Base-by-base conservation (phyloP, 2,797 vertebrate genomes). In the Bovichtus variegatus region DNA sequence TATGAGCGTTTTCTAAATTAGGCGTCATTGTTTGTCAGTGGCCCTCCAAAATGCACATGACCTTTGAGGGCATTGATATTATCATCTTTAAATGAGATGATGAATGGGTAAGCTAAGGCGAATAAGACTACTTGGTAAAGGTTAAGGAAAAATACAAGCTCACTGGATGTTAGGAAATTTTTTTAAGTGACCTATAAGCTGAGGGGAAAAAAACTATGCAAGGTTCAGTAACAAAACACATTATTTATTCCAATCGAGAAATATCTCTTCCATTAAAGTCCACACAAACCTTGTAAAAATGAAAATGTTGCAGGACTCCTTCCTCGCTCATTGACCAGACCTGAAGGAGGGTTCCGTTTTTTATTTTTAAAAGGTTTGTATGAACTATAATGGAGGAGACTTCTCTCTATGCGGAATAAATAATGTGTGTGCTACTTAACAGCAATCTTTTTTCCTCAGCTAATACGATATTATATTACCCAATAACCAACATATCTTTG, bases 361-460 rank as follows among this genome's bases (percentile, higher is more conserved):
- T 46, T 46, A 41, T 38, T 68, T 76, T 47, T 27, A n/a, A 27
- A 68, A 40, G 19, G 49, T 54, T 67, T 61, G 40, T 46, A 27
- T 62, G 11, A 57, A 57, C 31, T 63, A 11, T 38, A 23, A 61
- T 3, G 7, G 40, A 36, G 40, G 27, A 49, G 19, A 31, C 27
- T 23, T 34, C 13, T 44, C 54, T 60, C 27, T 4, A 9, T 54
- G 47, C 1, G 2, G 5, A 43, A 51, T 34, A 43, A 50, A 59
- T 25, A 0, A 55, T 55, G 18, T 16, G 51, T 25, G 38, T 9
- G 31, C 46, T 40, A 34, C 4, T 38, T 46, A 18, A 9, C 9
- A 44, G n/a, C 9, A 34, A 1, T 11, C 6, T 4, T 4, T 44
- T 40, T 23, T 19, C 15, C 15, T 10, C 1, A 9, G 13, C 3